Evolutionary conservation across 2,797 vertebrate species (phyloP).

Genomic region (Liasis olivaceus): DNA sequence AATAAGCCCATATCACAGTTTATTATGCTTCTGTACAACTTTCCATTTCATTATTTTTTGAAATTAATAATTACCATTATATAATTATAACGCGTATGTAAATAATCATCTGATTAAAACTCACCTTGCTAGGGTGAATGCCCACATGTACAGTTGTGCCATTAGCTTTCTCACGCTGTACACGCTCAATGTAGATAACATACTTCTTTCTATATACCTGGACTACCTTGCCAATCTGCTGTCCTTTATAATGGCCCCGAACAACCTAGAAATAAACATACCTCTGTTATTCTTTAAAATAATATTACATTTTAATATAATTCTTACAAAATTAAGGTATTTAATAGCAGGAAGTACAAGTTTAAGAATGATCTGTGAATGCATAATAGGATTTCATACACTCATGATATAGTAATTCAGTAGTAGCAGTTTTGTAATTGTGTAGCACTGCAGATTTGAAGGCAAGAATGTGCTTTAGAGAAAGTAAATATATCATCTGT

Average conservation of each 20-base stretch:
- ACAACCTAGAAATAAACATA: constrained; percentile 76
- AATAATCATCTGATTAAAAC: neutral
- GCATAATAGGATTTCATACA: rapidly evolving
- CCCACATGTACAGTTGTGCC: constrained; percentile 93
- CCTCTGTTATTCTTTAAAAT: neutral
- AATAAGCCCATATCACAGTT: neutral
- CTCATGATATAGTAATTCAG: neutral
- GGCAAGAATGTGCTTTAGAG: neutral
- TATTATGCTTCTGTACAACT: neutral
- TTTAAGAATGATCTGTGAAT: rapidly evolving
- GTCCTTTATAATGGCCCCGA: constrained; percentile 93
- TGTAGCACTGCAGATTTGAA: neutral
- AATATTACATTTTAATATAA: rapidly evolving
- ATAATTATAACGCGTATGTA: neutral
- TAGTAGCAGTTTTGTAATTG: neutral
- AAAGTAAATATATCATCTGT: neutral
- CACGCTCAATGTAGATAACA: constrained; percentile 92
- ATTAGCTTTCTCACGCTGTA: constrained; percentile 96
- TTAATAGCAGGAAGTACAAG: neutral
- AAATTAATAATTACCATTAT: neutral
- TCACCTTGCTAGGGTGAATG: constrained; percentile 95
- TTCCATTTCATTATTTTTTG: neutral
- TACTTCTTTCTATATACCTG: constrained; percentile 97
- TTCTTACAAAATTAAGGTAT: neutral
- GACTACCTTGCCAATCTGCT: constrained; percentile 95